Evolutionary conservation across 2,113 vertebrate genomes (phyloP).

Genomic region (Leucoraja erinaceus): DNA sequence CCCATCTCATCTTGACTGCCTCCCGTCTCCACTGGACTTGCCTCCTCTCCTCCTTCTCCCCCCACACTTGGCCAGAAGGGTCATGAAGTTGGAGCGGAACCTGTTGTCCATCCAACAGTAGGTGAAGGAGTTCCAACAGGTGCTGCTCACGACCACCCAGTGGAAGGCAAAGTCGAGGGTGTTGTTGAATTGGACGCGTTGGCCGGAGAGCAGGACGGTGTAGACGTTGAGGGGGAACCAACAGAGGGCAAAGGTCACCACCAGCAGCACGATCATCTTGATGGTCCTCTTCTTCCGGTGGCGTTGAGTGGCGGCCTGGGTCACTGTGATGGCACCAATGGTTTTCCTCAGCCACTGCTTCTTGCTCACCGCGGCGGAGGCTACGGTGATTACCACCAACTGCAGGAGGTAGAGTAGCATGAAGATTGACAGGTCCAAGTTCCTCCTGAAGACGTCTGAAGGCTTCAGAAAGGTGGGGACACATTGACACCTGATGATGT

Average conservation of each 20-base stretch:
- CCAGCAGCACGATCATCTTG: too few relatives aligned
- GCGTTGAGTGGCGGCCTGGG: too few relatives aligned
- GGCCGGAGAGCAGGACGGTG: too few relatives aligned
- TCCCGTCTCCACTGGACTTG: rapidly evolving
- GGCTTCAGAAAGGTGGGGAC: slow-evolving; percentile 54
- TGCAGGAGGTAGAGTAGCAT: slow-evolving; percentile 55
- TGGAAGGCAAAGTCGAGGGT: too few relatives aligned
- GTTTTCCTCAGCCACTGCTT: slow-evolving; percentile 51
- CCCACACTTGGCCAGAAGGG: slow-evolving; percentile 43
- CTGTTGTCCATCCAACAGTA: too few relatives aligned
- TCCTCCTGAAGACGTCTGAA: slow-evolving; percentile 50
- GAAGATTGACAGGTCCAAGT: slow-evolving; percentile 53
- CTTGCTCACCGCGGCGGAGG: slow-evolving; percentile 48
- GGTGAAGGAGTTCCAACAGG: too few relatives aligned
- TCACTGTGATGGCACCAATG: slow-evolving; percentile 46
- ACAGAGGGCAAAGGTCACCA: too few relatives aligned
- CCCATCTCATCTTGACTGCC: background rate
- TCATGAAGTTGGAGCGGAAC: slow-evolving; percentile 41
- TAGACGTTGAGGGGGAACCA: too few relatives aligned
- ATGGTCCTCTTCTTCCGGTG: too few relatives aligned
- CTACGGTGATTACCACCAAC: slow-evolving; percentile 46
- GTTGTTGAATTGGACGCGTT: too few relatives aligned
- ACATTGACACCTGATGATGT: too few relatives aligned
- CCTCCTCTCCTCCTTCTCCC: rapidly evolving
- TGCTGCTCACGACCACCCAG: too few relatives aligned